Evolutionary conservation across 2,888 invertebrate species (phyloP).

Genomic region (Loripinus fragilis): DNA sequence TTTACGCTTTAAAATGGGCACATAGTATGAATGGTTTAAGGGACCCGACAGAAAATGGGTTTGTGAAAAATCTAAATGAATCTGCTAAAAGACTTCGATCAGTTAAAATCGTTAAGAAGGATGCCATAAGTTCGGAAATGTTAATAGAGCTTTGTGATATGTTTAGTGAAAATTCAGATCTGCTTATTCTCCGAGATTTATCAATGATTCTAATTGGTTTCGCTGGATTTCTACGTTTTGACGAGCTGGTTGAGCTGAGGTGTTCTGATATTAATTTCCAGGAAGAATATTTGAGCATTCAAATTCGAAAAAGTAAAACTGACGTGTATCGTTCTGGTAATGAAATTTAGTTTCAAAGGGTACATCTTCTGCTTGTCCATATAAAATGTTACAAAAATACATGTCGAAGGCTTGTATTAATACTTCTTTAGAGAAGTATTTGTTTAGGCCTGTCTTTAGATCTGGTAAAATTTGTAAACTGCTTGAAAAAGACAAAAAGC

Average conservation of each 20-base stretch:
- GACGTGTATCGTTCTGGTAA: constrained; percentile 29
- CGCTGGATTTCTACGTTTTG: constrained; percentile 28
- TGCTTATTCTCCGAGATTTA: constrained; percentile 29
- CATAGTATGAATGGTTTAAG: constrained; percentile 32
- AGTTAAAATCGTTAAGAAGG: constrained; percentile 27
- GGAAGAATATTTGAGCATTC: constrained; percentile 1
- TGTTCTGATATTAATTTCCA: constrained; percentile 27
- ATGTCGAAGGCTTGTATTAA: background rate
- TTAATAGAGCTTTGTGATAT: background rate
- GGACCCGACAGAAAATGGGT: constrained; percentile 28
- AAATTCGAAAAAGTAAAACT: constrained; percentile 33
- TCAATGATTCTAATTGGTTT: constrained; percentile 25
- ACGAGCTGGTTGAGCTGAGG: constrained; percentile 11
- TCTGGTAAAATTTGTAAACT: background rate
- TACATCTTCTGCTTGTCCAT: constrained; percentile 26
- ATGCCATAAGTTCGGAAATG: background rate
- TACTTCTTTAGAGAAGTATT: background rate
- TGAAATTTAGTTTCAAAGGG: constrained; percentile 34
- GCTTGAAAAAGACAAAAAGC: background rate
- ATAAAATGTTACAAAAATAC: constrained; percentile 29
- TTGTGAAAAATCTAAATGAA: constrained; percentile 27
- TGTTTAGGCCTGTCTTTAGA: background rate
- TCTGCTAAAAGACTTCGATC: constrained; percentile 20
- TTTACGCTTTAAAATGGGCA: constrained; percentile 35
- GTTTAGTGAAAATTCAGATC: background rate